Percentiles rank a stretch among this genome's conserved stretches.
Conservation (phyloP, 2,888 invertebrate species). For the Chrysina gloriosa region DNA sequence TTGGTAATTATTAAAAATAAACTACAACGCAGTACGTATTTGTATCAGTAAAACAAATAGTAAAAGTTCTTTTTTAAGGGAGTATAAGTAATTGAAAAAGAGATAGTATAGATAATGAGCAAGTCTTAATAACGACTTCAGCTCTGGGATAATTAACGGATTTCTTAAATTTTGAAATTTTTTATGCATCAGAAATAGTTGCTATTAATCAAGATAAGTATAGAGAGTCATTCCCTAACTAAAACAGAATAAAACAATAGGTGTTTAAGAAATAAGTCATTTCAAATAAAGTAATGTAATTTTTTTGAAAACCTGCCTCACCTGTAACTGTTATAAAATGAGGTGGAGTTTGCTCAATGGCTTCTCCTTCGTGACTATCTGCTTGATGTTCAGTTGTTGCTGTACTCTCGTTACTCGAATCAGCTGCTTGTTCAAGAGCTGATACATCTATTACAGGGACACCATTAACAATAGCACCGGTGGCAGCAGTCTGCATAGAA, state of each 20-base stretch:
- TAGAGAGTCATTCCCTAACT: neutral
- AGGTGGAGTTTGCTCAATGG: constrained; percentile 66
- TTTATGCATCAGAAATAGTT: neutral
- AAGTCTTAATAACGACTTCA: neutral
- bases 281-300: too few species aligned
- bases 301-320: too few species aligned
- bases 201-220: too few species aligned
- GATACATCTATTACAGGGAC: constrained; percentile 65
- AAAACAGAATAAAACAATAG: constrained; percentile 27
- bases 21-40: neutral
- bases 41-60: constrained; percentile 16
- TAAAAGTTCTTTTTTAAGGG: constrained; percentile 31
- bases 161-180: neutral
- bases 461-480: constrained; percentile 61
- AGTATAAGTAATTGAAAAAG: neutral
- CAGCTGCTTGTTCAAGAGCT: constrained; percentile 69
- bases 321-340: constrained; percentile 81
- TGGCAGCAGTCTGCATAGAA: constrained; percentile 53
- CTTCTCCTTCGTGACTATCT: constrained; percentile 67
- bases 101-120: neutral
- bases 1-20: too few species aligned
- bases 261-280: constrained; percentile 23
- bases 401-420: constrained; percentile 71
- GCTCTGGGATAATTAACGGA: neutral
- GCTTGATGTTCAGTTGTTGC: constrained; percentile 66